phyloP scores from a whole-genome alignment of 2,888 invertebrate genomes.

The Euclidia mi region DNA sequence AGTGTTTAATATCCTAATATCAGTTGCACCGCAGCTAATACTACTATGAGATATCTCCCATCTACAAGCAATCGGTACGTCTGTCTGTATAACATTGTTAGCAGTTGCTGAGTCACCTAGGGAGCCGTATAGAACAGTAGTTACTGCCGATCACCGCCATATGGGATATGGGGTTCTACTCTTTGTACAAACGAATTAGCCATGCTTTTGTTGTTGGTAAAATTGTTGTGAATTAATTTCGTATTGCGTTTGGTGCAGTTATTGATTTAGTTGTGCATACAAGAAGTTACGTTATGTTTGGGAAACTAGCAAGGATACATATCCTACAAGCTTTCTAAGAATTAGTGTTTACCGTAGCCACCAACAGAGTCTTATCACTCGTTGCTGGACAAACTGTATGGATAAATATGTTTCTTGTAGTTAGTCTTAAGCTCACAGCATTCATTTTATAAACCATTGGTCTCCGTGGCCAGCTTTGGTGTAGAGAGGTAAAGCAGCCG shows the following conservation, averaged over 20 bases:
- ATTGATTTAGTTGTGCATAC: too few species aligned
- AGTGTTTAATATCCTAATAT: slow-evolving; percentile 1
- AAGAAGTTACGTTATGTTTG: too few species aligned
- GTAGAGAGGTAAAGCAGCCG: too few species aligned
- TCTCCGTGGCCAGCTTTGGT: too few species aligned
- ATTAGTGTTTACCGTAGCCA: too few species aligned
- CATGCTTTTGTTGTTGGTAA: slow-evolving; percentile 43
- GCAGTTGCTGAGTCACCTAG: slow-evolving; percentile 74
- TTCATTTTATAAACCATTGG: too few species aligned
- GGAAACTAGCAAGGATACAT: too few species aligned
- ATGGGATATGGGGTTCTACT: slow-evolving; percentile 64
- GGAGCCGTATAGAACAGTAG: slow-evolving; percentile 76
- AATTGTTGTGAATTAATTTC: slow-evolving; percentile 37
- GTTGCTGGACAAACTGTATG: too few species aligned
- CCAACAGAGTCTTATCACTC: too few species aligned
- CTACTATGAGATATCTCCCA: slow-evolving; percentile 28
- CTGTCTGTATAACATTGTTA: slow-evolving; percentile 54
- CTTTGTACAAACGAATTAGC: slow-evolving; percentile 51
- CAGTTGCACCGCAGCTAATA: slow-evolving; percentile 34
- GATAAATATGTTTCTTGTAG: too few species aligned
- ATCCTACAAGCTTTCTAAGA: too few species aligned
- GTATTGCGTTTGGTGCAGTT: slow-evolving; percentile 26
- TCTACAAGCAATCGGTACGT: slow-evolving; percentile 48
- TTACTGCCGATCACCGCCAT: slow-evolving; percentile 72
- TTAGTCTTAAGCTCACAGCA: too few species aligned